Evolutionary conservation across 2,888 invertebrate genomes (phyloP), one percentile per base, ranked within the genome.

Genomic region (Brachypalpus laphriformis): DNA sequence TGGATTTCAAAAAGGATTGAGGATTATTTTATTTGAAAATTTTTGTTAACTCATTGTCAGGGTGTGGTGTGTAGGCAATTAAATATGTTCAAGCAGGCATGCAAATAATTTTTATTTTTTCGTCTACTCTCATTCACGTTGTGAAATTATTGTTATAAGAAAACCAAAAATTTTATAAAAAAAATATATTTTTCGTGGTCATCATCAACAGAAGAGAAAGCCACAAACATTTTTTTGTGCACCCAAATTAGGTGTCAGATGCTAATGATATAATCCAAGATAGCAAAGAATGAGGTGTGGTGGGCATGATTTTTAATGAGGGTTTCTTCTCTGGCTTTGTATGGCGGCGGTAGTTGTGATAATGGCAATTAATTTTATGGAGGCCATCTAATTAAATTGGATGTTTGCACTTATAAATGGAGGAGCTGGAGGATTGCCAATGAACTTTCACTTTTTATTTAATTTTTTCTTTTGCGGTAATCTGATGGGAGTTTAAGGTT

Each of bases 1-100:
- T 71, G 71, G 66, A 66, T 71, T 70, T 74, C 25, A 63, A 59
- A 76, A 54, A 66, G 76, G 66, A 76, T 66, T 61, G 56, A 63
- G 76, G 66, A 68, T 63, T 65, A 45, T 40, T 63, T 22, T 11
- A 5, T 9, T 56, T 16, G 2, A 45, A 37, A 49, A 47, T 31
- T 5, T 4, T 25, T 25, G 49, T 18, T 9, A 42, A 28, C 16
- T 61, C 28, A 11, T 9, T 28, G 20, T 31, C 8, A 22, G 28
- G 25, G 61, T 80, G 45, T 63, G 51, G 18, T 66, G 51, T 71
- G 65, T 61, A 11, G 37, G 20, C 25, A 56, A 25, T 59, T 49
- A 49, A 49, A 42, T 56, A 37, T 65, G 18, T 61, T 34, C 11
- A 77, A 82, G 77, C 77, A 45, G 45, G 61, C 82, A 82, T 82